Evolutionary conservation across 2,113 vertebrate genomes (phyloP).

Genomic region (Strix aluco): DNA sequence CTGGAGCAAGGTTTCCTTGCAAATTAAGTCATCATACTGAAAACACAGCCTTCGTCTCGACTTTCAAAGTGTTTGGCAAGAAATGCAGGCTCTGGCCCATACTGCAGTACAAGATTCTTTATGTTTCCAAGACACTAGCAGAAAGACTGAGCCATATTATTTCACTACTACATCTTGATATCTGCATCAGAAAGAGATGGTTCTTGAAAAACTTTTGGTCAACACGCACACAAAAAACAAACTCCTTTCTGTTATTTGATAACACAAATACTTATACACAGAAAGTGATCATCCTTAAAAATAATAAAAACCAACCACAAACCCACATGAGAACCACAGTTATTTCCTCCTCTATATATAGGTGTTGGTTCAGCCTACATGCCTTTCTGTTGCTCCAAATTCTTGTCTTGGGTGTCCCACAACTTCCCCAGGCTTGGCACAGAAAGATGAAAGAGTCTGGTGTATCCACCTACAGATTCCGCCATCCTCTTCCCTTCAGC

Average conservation of each 20-base stretch:
- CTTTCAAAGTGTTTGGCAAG: background rate
- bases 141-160: background rate
- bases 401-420: background rate
- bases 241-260: background rate
- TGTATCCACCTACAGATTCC: background rate
- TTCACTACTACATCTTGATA: background rate
- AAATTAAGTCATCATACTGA: background rate
- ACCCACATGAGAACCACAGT: background rate
- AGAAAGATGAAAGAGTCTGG: background rate
- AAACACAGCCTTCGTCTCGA: accelerated
- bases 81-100: background rate
- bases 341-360: constrained; percentile 27
- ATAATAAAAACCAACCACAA: background rate
- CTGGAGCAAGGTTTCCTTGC: background rate
- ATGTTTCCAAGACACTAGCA: background rate
- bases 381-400: background rate
- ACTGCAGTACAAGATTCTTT: background rate
- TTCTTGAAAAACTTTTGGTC: background rate
- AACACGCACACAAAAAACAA: background rate
- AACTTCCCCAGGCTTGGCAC: background rate
- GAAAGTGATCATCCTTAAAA: background rate
- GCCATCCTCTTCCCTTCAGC: background rate
- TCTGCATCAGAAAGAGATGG: background rate
- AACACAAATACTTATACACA: background rate
- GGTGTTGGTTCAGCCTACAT: background rate